Evolutionary conservation across 2,888 invertebrate genomes (phyloP).

Genomic region (Hyalella azteca): DNA sequence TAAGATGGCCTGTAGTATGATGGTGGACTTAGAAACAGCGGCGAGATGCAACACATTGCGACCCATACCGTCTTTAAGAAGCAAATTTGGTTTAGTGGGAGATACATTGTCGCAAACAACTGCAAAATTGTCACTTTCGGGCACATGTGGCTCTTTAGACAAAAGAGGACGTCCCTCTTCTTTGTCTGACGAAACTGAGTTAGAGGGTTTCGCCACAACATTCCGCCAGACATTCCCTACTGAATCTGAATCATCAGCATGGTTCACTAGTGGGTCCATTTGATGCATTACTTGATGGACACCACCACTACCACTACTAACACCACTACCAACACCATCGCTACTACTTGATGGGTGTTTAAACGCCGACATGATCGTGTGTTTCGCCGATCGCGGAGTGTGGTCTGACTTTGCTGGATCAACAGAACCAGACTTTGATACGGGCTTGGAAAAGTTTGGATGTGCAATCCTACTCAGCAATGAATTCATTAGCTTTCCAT

Average conservation of each 20-base stretch:
- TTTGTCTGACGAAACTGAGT: neutral
- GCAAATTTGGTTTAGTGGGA: constrained; percentile 63
- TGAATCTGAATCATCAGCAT: neutral
- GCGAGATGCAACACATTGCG: constrained; percentile 69
- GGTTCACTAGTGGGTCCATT: neutral
- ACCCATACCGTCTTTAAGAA: constrained; percentile 63
- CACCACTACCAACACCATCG: too few species aligned
- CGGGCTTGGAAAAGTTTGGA: too few species aligned
- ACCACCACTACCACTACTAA: too few species aligned
- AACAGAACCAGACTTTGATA: too few species aligned
- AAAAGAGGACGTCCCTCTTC: neutral
- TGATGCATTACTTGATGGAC: too few species aligned
- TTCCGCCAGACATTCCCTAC: neutral
- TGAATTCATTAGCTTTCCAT: too few species aligned
- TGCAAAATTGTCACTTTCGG: neutral
- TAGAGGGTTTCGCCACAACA: neutral
- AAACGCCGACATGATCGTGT: too few species aligned
- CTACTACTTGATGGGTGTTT: too few species aligned
- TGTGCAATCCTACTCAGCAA: too few species aligned
- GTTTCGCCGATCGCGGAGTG: too few species aligned
- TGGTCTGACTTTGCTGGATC: too few species aligned
- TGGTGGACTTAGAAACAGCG: constrained; percentile 66
- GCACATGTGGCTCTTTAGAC: neutral
- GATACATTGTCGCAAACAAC: neutral
- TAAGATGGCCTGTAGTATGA: constrained; percentile 67